Conservation (phyloP, 2,888 invertebrate genomes). For the Sabatieria punctata region DNA sequence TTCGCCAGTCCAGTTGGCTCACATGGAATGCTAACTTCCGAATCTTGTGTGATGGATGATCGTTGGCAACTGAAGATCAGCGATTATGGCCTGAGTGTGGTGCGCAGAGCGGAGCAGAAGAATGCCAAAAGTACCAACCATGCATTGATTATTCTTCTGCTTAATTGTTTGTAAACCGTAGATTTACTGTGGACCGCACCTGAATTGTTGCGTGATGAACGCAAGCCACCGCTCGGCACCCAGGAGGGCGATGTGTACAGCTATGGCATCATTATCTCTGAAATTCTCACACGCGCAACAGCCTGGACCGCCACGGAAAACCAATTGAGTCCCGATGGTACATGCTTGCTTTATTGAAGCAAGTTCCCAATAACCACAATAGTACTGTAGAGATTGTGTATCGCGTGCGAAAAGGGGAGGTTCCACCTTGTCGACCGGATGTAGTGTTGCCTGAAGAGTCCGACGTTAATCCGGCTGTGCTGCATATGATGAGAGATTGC, state of each 20-base stretch:
- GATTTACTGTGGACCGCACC: slow-evolving; percentile 5
- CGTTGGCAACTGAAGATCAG: slow-evolving; percentile 4
- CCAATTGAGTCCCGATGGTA: no score
- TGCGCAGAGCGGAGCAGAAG: no score
- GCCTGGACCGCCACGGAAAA: no score
- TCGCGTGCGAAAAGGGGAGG: slow-evolving; percentile 5
- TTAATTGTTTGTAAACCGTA: not conserved
- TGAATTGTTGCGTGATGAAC: not conserved
- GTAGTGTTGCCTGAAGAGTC: not conserved
- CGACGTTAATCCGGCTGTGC: no score
- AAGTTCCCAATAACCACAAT: no score
- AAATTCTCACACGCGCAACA: no score
- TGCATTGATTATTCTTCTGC: no score
- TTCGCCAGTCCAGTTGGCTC: not conserved
- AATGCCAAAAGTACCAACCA: no score
- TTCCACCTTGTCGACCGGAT: slow-evolving; percentile 8
- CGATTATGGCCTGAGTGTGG: slow-evolving; percentile 1
- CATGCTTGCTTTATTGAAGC: no score
- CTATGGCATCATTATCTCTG: no score
- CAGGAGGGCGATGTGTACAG: no score
- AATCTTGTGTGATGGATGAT: slow-evolving; percentile 1
- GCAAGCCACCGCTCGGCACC: no score
- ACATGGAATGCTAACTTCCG: not conserved
- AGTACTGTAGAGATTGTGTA: slow-evolving; percentile 5
- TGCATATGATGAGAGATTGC: slow-evolving; percentile 6